A percentile compares a stretch with the other conserved stretches of the same genome.
These are phyloP conservation scores for Amblyjoppa fuscipennis DNA, from an alignment of 2,888 invertebrate genomes.

Conservation along the genomic window DNA sequence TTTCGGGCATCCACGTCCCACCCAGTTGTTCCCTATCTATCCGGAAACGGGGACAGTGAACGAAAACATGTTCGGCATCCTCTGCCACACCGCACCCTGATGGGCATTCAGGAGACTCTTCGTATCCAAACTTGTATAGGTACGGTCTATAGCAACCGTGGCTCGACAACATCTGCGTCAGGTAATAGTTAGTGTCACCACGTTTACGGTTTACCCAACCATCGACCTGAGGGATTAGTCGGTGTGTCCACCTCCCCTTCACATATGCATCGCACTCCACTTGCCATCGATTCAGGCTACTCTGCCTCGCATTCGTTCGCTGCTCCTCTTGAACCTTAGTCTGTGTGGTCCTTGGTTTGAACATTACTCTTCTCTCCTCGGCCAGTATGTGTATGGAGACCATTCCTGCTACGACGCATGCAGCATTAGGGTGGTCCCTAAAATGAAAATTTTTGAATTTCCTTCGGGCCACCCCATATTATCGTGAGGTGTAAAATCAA, in stretches of 20 bases:
- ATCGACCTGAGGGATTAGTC: slow-evolving; percentile 40
- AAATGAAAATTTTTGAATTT: no score
- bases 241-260: slow-evolving; percentile 62
- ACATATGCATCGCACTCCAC: slow-evolving; percentile 36
- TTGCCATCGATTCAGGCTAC: slow-evolving; percentile 44
- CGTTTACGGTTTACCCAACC: slow-evolving; percentile 27
- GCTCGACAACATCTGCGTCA: slow-evolving; percentile 39
- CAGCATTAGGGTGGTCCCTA: no score
- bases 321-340: not conserved
- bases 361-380: slow-evolving; percentile 24
- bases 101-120: slow-evolving; percentile 43
- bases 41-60: no score
- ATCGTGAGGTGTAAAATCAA: no score
- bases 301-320: not conserved
- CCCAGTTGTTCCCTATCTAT: no score
- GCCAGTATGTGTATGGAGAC: slow-evolving; percentile 56
- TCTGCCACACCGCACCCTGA: slow-evolving; percentile 8
- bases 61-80: slow-evolving; percentile 55
- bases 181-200: slow-evolving; percentile 26
- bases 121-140: slow-evolving; percentile 25
- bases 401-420: slow-evolving; percentile 59
- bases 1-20: not conserved
- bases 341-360: not conserved
- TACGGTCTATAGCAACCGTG: slow-evolving; percentile 37
- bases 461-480: no score